Base-by-base conservation (phyloP, 2,888 invertebrate species). In the Prostheceraeus crozeri region DNA sequence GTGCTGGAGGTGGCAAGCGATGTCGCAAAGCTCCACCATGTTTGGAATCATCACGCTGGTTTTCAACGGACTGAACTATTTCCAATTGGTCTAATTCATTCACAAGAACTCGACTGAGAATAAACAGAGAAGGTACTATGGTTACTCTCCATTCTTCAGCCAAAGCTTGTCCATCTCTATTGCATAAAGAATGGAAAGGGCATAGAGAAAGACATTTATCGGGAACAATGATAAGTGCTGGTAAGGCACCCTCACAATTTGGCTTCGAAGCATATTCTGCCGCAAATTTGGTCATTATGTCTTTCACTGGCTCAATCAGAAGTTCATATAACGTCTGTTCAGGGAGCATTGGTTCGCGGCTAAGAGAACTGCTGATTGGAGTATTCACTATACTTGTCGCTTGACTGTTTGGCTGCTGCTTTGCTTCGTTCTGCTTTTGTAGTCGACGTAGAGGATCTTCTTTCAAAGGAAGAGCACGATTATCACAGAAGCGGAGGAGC, bases 391-490 rank as follows among this genome's bases (percentile, higher is more conserved):
- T 4, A 4, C 4, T 14, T 6, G 23, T 21, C 3, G 4, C 19
- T 4, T 48, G 25, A 4, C 28, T 14, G n/a, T 14, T 21, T 10
- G 16, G 28, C 4, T n/a, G 10, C 6, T 48, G 27, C 3, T 6
- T 30, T n/a, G 48, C 14, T 14, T 4, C 48, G 25, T 48, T 48
- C 3, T 4, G 11, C 3, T 6, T 25, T 21, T 25, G 16, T 10
- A 48, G 48, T 11, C 28, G 48, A 28, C 28, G 25, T 30, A 48
- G 28, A 6, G 25, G 27, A 3, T 30, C 48, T 10, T 25, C 28
- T 21, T 48, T 48, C 10, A 48, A 19, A 4, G 48, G 48, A 4
- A 48, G 48, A 4, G 48, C 48, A 11, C 48, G 48, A 25, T 48
- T 25, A 10, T 48, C 48, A 4, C 48, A 10, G n/a, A 48, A 48